Conservation (phyloP, 2,113 vertebrate genomes). For the Oreamnos americanus region DNA sequence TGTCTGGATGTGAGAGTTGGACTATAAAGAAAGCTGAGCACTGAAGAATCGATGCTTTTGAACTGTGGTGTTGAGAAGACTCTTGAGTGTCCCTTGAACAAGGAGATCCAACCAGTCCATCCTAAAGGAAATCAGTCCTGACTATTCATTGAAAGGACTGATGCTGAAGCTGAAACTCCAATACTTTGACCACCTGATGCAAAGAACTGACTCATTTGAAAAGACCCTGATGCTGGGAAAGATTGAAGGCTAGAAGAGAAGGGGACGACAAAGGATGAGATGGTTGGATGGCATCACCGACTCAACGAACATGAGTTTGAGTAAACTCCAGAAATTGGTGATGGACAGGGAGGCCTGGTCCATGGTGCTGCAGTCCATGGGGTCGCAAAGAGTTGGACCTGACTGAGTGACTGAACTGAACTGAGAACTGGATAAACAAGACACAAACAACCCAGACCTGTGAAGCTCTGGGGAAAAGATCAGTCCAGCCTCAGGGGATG, state of each 20-base stretch:
- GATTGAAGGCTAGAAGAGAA: accelerated
- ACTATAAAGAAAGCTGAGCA: background rate
- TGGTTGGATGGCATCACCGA: background rate
- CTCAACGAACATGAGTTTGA: background rate
- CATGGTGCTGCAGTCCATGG: background rate
- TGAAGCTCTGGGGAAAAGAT: background rate
- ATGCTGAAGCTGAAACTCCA: background rate
- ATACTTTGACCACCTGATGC: background rate
- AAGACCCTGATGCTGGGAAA: background rate
- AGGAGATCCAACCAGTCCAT: background rate
- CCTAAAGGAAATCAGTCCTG: background rate
- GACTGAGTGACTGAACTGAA: background rate
- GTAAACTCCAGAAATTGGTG: background rate
- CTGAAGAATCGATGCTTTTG: background rate
- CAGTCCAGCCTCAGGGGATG: accelerated
- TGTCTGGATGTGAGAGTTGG: background rate
- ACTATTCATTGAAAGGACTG: background rate
- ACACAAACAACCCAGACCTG: background rate
- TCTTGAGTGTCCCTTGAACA: background rate
- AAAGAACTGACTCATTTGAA: background rate
- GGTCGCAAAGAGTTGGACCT: accelerated
- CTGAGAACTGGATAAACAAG: background rate
- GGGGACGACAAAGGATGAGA: background rate
- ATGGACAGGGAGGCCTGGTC: background rate
- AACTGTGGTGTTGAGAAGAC: background rate